Evolutionary conservation across 2,888 invertebrate species (phyloP), one percentile per base, ranked within the genome.

Genomic region (Baccha elongata): DNA sequence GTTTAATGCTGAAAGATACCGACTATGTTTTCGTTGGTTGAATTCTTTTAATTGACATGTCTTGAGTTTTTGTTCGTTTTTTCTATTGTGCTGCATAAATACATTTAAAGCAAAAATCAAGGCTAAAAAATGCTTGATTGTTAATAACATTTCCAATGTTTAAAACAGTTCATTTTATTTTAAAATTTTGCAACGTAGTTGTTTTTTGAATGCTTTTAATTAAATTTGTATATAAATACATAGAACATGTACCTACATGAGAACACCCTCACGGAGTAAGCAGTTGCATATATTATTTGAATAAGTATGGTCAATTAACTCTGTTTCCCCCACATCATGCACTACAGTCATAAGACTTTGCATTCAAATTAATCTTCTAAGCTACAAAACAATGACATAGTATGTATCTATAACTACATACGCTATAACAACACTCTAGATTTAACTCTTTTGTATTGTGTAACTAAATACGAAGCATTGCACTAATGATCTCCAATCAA

Each of bases 401-500:
- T 8, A 58, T 26, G 23, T 58, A 26, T 11, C 40, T n/a, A n/a
- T n/a, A n/a, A n/a, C n/a, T n/a, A n/a, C n/a, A n/a, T n/a, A n/a
- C n/a, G n/a, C 58, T 40, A 40, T 23, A 26, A 55, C 21, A 37
- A 55, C 13, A 37, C 37, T 8, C 35, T 7, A 37, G 37, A 35
- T 37, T 55, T 55, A 37, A 37, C 55, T 55, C 37, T 55, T 55
- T 37, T 55, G 21, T 55, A 37, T 58, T 58, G 58, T 40, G 21
- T 48, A 48, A 65, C 52, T 55, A 6, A 65, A 58, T 37, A 13
- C 15, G 10, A 21, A 55, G 32, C 21, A 40, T 37, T 65, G 58
- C 42, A 68, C 60, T 67, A 74, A 60, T 68, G 74, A 68, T 52
- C 48, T 50, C 50, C 74, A 68, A 75, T 68, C 58, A 68, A 75